Evolutionary conservation across 35 echinoderm and acorn worm genomes (phyloP).

Genomic region (Apostichopus japonicus): DNA sequence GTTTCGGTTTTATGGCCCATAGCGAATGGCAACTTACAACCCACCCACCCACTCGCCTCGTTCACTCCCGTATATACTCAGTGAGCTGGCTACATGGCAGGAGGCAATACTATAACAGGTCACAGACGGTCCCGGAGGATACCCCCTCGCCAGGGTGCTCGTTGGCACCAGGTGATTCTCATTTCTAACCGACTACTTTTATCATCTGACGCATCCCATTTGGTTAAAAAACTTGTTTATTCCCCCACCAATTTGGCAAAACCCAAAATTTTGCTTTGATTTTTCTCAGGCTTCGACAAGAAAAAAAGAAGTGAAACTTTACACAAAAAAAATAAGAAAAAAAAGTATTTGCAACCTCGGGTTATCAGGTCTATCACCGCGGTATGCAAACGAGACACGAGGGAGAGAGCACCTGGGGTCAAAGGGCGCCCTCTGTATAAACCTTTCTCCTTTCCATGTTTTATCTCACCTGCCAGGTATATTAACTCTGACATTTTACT

Average conservation of each 20-base stretch:
- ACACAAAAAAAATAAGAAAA: not conserved
- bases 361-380: constrained; percentile 39
- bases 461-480: constrained; percentile 31
- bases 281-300: not conserved
- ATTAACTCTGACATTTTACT: not conserved
- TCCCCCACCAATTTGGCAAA: not conserved
- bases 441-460: not conserved
- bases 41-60: no score
- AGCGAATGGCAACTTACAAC: not conserved
- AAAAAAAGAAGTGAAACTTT: not conserved
- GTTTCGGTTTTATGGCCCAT: constrained; percentile 13
- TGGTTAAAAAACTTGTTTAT: constrained; percentile 25
- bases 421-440: not conserved
- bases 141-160: not conserved
- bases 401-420: constrained; percentile 37
- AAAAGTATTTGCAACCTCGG: not conserved
- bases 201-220: constrained; percentile 50
- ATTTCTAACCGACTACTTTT: constrained; percentile 17
- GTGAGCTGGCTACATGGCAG: no score
- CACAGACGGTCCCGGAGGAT: constrained; percentile 30
- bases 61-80: no score
- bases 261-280: not conserved
- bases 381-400: constrained; percentile 33
- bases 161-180: constrained; percentile 29
- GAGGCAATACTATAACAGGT: no score